Conservation (phyloP, 1,140 invertebrate genomes). For the Anoplophora glabripennis region DNA sequence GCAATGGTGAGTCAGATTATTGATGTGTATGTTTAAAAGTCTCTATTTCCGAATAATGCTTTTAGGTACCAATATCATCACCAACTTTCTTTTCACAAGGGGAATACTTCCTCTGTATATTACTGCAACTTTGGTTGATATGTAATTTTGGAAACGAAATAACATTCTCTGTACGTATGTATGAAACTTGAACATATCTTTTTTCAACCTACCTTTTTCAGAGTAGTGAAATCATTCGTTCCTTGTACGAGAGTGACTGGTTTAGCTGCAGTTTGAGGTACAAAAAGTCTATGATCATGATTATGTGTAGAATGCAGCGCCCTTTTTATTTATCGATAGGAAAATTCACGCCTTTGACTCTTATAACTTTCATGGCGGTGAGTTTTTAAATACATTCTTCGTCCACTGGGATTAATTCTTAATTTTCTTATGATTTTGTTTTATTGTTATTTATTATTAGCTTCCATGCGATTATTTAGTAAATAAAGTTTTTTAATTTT, state of each 20-base stretch:
- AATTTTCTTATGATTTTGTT: too few relatives aligned
- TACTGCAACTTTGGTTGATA: constrained; percentile 34
- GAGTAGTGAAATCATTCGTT: constrained; percentile 25
- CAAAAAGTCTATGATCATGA: constrained; percentile 38
- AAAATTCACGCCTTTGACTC: constrained; percentile 39
- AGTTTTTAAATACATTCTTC: constrained; percentile 1
- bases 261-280: constrained; percentile 30
- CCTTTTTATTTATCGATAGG: constrained; percentile 40
- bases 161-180: constrained; percentile 31
- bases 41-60: constrained; percentile 15
- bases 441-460: too few relatives aligned
- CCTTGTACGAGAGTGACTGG: constrained; percentile 39
- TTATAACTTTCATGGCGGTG: constrained; percentile 39
- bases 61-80: constrained; percentile 25
- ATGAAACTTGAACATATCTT: constrained; percentile 1
- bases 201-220: constrained; percentile 27
- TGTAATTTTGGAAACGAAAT: constrained; percentile 41
- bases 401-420: too few relatives aligned
- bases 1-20: constrained; percentile 23
- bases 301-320: constrained; percentile 34
- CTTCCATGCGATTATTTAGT: constrained; percentile 3
- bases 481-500: constrained; percentile 10
- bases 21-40: constrained; percentile 10
- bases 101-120: constrained; percentile 31
- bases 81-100: constrained; percentile 29